phyloP scores from a whole-genome alignment of 2,797 vertebrate species.

The Neosilurus mollespiculum region DNA sequence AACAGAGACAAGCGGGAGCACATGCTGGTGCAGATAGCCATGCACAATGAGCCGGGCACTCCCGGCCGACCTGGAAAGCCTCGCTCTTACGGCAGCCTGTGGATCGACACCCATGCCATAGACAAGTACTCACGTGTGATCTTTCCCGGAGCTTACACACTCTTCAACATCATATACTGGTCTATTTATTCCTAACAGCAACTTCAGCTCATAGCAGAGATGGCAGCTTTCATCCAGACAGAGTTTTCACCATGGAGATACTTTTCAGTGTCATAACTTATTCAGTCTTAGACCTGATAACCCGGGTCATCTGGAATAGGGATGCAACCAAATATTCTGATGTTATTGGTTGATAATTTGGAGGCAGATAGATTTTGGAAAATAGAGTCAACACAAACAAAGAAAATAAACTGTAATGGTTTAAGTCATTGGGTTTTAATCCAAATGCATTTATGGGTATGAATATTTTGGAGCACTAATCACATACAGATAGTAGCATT shows the following conservation, averaged over 20 bases:
- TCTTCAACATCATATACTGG: constrained; percentile 96
- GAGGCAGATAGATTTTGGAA: neutral
- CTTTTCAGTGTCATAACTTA: too few relatives aligned
- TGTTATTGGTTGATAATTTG: neutral
- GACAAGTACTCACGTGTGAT: constrained; percentile 89
- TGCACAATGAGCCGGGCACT: constrained; percentile 77
- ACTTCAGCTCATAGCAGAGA: neutral
- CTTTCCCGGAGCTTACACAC: constrained; percentile 86
- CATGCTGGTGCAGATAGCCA: constrained; percentile 81
- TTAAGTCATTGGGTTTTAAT: neutral
- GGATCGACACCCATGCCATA: constrained; percentile 88
- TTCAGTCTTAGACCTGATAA: neutral
- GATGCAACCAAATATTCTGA: neutral
- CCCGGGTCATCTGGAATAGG: neutral
- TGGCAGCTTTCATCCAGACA: neutral
- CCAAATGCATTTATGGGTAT: neutral
- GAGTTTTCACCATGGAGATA: neutral
- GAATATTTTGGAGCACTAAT: neutral
- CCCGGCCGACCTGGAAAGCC: constrained; percentile 70
- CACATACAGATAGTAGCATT: neutral
- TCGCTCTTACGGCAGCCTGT: constrained; percentile 76
- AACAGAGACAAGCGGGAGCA: constrained; percentile 78
- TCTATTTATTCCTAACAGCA: constrained; percentile 83
- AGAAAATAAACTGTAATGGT: too few relatives aligned
- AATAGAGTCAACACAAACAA: neutral